Evolutionary conservation across 2,113 vertebrate genomes (phyloP).

Genomic region (Hirundichthys speculiger): DNA sequence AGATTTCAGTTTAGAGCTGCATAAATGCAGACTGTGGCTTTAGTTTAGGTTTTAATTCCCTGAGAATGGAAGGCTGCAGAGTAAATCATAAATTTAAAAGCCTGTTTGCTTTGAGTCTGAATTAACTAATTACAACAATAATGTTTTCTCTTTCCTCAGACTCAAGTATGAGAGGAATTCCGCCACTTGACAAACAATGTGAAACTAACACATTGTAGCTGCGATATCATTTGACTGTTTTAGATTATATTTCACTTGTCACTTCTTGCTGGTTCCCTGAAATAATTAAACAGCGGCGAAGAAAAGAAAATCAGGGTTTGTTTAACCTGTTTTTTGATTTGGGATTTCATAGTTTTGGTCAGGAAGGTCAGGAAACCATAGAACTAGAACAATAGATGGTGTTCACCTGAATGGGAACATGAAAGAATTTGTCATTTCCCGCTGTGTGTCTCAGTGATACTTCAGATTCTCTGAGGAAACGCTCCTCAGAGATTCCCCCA

Average conservation of each 20-base stretch:
- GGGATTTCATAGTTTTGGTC: neutral
- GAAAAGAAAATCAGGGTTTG: neutral
- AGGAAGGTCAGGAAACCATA: neutral
- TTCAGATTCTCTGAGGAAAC: slow-evolving; percentile 8
- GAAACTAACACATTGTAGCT: slow-evolving; percentile 3
- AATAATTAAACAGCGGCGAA: neutral
- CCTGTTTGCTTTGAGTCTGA: slow-evolving; percentile 27
- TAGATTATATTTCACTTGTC: neutral
- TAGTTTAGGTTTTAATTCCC: no score
- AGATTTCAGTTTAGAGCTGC: no score
- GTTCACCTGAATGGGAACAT: slow-evolving; percentile 15
- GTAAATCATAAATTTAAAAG: slow-evolving; percentile 13
- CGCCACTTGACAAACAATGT: slow-evolving; percentile 28
- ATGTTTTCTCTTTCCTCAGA: slow-evolving; percentile 15
- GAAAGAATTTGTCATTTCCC: slow-evolving; percentile 33
- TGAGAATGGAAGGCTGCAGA: slow-evolving; percentile 13
- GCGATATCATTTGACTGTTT: neutral
- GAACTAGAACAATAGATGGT: slow-evolving; percentile 48
- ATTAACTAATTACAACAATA: slow-evolving; percentile 25
- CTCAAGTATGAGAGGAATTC: slow-evolving; percentile 45
- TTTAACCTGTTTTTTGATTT: neutral
- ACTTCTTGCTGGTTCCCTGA: neutral
- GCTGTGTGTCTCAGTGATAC: neutral
- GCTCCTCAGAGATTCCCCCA: slow-evolving; percentile 7
- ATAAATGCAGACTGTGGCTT: no score